Evolutionary conservation across 2,888 invertebrate genomes (phyloP).

Genomic region (Drymonia ruficornis): DNA sequence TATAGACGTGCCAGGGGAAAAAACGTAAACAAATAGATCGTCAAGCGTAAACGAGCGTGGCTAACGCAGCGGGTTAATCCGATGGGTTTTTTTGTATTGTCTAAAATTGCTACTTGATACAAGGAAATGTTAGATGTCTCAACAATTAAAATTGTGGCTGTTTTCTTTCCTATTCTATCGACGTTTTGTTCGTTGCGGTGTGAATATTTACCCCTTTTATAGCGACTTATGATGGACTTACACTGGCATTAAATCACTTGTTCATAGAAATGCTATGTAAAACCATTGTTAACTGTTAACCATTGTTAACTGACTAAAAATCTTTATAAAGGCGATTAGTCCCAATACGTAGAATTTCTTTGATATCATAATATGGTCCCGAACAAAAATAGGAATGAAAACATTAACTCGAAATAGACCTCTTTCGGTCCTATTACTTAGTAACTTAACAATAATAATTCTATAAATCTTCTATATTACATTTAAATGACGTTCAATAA

Average conservation of each 20-base stretch:
- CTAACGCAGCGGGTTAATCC: conserved; percentile 60
- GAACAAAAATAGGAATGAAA: too few species aligned
- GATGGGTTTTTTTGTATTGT: conserved; percentile 60
- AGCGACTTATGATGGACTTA: too few species aligned
- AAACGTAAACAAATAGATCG: conserved; percentile 64
- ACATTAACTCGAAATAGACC: too few species aligned
- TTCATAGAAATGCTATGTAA: too few species aligned
- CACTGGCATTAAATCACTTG: too few species aligned
- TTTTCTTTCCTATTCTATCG: conserved; percentile 11
- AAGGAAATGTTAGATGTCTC: conserved; percentile 42
- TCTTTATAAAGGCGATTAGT: too few species aligned
- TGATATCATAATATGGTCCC: too few species aligned
- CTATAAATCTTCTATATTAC: conserved; percentile 1
- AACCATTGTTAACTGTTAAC: too few species aligned
- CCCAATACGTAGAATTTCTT: too few species aligned
- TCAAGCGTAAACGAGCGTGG: conserved; percentile 54
- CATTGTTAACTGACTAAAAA: too few species aligned
- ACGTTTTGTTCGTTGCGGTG: background rate
- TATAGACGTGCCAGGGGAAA: conserved; percentile 39
- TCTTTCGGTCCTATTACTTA: too few species aligned
- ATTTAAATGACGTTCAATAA: conserved; percentile 2
- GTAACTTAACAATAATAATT: background rate
- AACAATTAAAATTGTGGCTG: conserved; percentile 10
- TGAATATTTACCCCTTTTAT: too few species aligned
- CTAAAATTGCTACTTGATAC: conserved; percentile 36